Evolutionary conservation across 2,888 invertebrate species (phyloP).

Genomic region (Tuta absoluta): DNA sequence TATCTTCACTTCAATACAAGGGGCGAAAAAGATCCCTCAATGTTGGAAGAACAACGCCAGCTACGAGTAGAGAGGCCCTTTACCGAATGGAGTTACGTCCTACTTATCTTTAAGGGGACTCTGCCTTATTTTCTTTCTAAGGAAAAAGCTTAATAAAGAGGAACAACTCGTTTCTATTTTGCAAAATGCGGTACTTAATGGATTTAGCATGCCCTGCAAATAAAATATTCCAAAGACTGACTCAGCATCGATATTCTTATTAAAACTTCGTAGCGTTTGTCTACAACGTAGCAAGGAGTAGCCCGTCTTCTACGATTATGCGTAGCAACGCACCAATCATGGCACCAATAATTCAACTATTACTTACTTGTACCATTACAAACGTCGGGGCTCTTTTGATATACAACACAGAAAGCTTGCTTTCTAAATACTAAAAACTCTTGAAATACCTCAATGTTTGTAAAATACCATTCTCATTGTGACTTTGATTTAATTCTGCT

Average conservation of each 20-base stretch:
- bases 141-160: slow-evolving; percentile 42
- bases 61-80: slow-evolving; percentile 76
- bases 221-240: background rate
- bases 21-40: slow-evolving; percentile 58
- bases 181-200: slow-evolving; percentile 61
- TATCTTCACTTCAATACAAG: slow-evolving; percentile 59
- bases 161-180: slow-evolving; percentile 67
- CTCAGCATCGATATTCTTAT: background rate
- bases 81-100: slow-evolving; percentile 79
- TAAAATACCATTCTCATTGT: no score
- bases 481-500: no score
- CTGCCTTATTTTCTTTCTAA: slow-evolving; percentile 75
- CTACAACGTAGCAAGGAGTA: background rate
- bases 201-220: slow-evolving; percentile 43
- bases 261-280: background rate
- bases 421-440: no score
- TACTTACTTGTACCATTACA: no score
- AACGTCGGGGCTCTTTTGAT: no score
- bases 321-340: background rate
- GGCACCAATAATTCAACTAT: no score
- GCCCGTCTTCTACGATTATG: background rate
- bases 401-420: no score
- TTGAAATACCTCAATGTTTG: no score
- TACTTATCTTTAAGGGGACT: slow-evolving; percentile 78
- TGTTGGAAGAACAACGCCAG: slow-evolving; percentile 66